Percentiles rank a stretch among this genome's conserved stretches.
These are phyloP conservation scores for Oceanites oceanicus DNA, from an alignment of 2,113 vertebrate species.

Conservation along the genomic window DNA sequence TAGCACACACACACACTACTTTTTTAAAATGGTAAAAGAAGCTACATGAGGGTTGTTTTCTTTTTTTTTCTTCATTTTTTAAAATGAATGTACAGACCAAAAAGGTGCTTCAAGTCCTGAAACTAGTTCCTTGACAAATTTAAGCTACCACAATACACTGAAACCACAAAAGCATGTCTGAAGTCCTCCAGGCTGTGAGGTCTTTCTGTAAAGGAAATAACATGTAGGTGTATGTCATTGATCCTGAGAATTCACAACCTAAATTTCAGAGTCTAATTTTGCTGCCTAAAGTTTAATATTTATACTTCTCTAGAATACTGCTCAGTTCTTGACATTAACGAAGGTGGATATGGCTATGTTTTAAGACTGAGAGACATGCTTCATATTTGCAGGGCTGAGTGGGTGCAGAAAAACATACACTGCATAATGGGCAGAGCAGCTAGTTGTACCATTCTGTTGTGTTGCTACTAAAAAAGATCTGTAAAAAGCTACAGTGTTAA, in stretches of 20 bases:
- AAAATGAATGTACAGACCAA: not conserved
- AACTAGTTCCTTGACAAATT: not conserved
- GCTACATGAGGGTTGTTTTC: not conserved
- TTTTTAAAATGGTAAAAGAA: not conserved
- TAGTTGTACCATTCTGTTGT: not conserved
- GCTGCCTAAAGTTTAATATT: not conserved
- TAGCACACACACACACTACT: rapidly evolving
- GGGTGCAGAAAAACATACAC: not conserved
- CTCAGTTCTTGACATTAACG: not conserved
- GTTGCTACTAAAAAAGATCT: not conserved
- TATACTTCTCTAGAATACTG: not conserved
- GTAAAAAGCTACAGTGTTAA: not conserved
- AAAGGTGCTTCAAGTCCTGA: not conserved
- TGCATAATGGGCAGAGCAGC: not conserved
- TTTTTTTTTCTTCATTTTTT: not conserved
- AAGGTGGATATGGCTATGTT: not conserved
- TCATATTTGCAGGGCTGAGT: not conserved
- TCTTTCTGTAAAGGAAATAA: not conserved
- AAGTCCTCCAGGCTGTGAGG: not conserved
- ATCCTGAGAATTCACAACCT: not conserved
- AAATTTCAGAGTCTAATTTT: not conserved
- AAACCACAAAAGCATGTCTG: not conserved
- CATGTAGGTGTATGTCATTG: not conserved
- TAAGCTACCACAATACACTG: not conserved
- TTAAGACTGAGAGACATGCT: not conserved